These are phyloP conservation scores for Mesorhabditis spiculigera DNA, from an alignment of 2,888 invertebrate species.

Conservation along the genomic window DNA sequence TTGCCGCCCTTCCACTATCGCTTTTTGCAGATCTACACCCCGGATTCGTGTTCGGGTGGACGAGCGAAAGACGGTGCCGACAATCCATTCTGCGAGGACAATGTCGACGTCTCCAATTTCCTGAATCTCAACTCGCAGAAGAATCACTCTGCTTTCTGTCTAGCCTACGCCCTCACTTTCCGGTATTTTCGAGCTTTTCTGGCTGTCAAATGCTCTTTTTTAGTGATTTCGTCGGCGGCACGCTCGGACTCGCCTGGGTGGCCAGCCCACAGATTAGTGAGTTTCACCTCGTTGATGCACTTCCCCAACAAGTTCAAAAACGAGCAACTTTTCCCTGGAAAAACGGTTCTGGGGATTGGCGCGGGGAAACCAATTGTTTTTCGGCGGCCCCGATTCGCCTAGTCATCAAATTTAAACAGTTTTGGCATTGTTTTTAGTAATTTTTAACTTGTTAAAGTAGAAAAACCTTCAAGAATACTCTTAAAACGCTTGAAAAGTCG, in stretches of 20 bases:
- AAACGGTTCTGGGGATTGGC: no score
- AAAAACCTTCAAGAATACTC: no score
- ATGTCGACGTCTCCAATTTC: slow-evolving; percentile 98
- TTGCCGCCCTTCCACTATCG: background rate
- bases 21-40: slow-evolving; percentile 78
- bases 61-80: slow-evolving; percentile 58
- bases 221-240: slow-evolving; percentile 90
- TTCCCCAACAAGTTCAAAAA: background rate
- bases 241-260: slow-evolving; percentile 96
- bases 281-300: slow-evolving; percentile 11
- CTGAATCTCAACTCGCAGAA: slow-evolving; percentile 92
- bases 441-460: no score
- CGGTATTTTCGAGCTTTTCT: slow-evolving; percentile 71
- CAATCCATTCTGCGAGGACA: slow-evolving; percentile 75
- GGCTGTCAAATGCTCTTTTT: background rate
- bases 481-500: no score
- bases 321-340: no score
- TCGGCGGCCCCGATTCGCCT: no score
- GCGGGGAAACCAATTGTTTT: no score
- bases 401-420: no score
- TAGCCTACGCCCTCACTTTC: slow-evolving; percentile 99
- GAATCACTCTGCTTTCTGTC: slow-evolving; percentile 95
- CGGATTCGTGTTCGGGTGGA: slow-evolving; percentile 70
- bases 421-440: no score
- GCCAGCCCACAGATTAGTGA: slow-evolving; percentile 77